Evolutionary conservation across 92 coral and sea anemone species (phyloP).

Genomic region (Desmophyllum pertusum): DNA sequence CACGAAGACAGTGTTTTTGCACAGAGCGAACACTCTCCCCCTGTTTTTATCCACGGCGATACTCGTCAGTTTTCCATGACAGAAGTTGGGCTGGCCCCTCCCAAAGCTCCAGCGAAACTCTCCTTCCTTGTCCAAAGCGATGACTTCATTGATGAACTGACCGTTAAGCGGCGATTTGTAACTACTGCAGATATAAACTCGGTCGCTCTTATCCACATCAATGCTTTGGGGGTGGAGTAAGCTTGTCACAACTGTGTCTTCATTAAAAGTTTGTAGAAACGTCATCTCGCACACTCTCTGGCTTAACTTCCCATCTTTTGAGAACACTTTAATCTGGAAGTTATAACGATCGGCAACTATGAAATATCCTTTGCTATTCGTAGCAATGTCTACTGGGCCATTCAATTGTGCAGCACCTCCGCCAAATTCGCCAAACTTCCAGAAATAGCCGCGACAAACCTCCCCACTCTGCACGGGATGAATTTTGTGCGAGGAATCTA

Average conservation of each 20-base stretch:
- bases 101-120: conserved; percentile 66
- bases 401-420: conserved; percentile 26
- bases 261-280: conserved; percentile 41
- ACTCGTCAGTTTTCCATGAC: conserved; percentile 46
- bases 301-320: conserved; percentile 43
- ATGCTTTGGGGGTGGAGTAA: conserved; percentile 66
- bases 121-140: conserved; percentile 56
- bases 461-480: conserved; percentile 66
- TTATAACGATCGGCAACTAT: conserved; percentile 56
- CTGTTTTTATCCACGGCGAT: conserved; percentile 65
- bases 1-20: conserved; percentile 51
- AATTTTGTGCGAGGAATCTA: conserved; percentile 46
- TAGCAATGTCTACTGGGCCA: conserved; percentile 50
- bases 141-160: conserved; percentile 55
- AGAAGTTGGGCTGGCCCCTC: conserved; percentile 36
- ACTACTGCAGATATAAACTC: conserved; percentile 60
- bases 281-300: conserved; percentile 54
- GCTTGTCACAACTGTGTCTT: conserved; percentile 53
- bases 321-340: conserved; percentile 43
- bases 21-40: conserved; percentile 53
- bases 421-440: conserved; percentile 60
- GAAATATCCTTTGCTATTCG: conserved; percentile 48
- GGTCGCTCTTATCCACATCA: conserved; percentile 54
- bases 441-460: conserved; percentile 56
- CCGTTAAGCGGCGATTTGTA: conserved; percentile 37